A percentile compares a stretch with the other conserved stretches of the same genome.
Conservation (phyloP, 2,797 vertebrate genomes). For the Setipinna tenuifilis region DNA sequence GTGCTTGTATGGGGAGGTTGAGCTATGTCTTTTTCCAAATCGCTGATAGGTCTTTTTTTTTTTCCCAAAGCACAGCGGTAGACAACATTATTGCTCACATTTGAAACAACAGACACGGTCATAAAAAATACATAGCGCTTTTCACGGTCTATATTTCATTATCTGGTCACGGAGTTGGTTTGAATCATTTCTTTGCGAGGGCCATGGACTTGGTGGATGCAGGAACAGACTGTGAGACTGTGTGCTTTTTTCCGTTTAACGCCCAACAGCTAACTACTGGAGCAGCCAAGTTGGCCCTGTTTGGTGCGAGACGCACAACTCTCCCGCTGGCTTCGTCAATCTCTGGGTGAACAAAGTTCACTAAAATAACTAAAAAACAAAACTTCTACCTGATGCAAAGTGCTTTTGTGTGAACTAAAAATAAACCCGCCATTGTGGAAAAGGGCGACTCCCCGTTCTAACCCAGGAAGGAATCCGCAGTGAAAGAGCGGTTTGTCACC, state of each 20-base stretch:
- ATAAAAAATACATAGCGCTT: background rate
- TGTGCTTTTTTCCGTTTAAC: background rate
- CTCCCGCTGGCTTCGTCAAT: background rate
- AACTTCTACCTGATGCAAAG: background rate
- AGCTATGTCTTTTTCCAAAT: background rate
- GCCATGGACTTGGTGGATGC: background rate
- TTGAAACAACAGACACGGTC: background rate
- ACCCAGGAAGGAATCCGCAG: background rate
- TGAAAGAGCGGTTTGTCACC: slow-evolving; percentile 17
- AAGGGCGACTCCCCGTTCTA: background rate
- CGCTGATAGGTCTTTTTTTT: background rate
- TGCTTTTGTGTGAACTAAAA: background rate
- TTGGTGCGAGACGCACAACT: background rate
- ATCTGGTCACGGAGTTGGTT: background rate
- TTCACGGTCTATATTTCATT: background rate
- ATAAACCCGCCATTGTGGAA: background rate
- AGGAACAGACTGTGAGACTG: background rate
- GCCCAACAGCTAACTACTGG: background rate
- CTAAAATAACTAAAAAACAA: background rate
- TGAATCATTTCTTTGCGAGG: background rate
- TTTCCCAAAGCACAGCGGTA: background rate
- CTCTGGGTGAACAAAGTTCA: background rate
- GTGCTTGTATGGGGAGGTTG: background rate
- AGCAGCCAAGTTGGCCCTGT: background rate
- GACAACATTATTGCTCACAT: background rate